These are phyloP conservation scores for Epiblema foenella DNA, from an alignment of 2,888 invertebrate genomes.

Conservation along the genomic window DNA sequence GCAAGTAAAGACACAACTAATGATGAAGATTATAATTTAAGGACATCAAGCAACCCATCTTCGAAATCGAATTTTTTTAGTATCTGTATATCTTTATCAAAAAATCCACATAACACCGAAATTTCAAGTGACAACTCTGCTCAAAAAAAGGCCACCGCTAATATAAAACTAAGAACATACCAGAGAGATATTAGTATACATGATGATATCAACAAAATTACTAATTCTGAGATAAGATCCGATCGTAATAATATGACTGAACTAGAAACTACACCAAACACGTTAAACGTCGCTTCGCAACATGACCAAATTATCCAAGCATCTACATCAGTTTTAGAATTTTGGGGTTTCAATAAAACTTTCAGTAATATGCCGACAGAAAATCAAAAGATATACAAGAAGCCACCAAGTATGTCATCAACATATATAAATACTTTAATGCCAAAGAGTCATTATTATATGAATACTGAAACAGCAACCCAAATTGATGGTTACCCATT, in stretches of 20 bases:
- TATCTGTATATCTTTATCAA: slow-evolving; percentile 11
- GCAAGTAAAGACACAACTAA: not conserved
- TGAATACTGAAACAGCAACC: not conserved
- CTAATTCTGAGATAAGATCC: no score
- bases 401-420: not conserved
- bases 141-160: not conserved
- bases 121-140: not conserved
- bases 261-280: not conserved
- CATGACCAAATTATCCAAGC: not conserved
- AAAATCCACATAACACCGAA: not conserved
- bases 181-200: not conserved
- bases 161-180: not conserved
- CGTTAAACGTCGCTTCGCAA: not conserved
- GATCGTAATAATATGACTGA: not conserved
- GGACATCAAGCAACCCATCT: not conserved
- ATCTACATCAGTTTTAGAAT: not conserved
- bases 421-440: not conserved
- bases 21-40: not conserved
- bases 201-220: not conserved
- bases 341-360: not conserved
- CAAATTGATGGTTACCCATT: not conserved
- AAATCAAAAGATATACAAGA: not conserved
- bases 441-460: not conserved
- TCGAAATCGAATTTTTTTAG: not conserved
- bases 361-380: not conserved